Base-by-base conservation (phyloP, 2,113 vertebrate species). In the Lipophrys pholis region DNA sequence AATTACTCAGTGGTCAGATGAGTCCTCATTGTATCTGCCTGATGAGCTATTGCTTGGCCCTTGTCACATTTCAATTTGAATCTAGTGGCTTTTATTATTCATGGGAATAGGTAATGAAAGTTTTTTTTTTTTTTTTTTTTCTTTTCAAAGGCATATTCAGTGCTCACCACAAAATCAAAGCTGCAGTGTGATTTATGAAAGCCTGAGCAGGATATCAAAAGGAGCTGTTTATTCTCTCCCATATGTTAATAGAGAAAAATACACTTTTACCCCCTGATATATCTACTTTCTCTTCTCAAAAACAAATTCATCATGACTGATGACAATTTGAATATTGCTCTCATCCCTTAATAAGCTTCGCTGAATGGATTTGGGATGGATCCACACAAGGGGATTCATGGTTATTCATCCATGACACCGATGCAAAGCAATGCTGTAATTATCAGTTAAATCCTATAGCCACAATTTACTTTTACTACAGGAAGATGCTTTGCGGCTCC, bases 151-250 rank as follows among this genome's bases (percentile, higher is more conserved):
- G 73, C 41, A 50, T 14, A 16, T 56, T 65, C 53, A 55, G 14
- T 30, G 42, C 73, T 73, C 64, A 46, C 1, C 45, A 11, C 21
- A 39, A 69, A 79, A 76, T 70, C 80, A 81, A 73, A 87, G 63
- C 41, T 14, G 43, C 42, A 6, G 50, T 7, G 12, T 38, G 39
- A 54, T 73, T 76, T 48, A 46, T 65, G 39, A 41, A 67, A 45
- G 58, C 57, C 11, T 58, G 6, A 48, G 16, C 48, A 61, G 0
- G 5, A 40, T 60, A 21, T 63, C 35, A 67, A 74, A 80, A 65
- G 9, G 11, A 51, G 51, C 61, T n/a, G 35, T 63, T 75, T 57
- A 45, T 48, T 63, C 59, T 11, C 41, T 40, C 35, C 4, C 6
- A 7, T 43, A 7, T 36, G 60, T 21, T 38, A 69, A 61, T 46